Evolutionary conservation across 1,140 invertebrate genomes (phyloP).

Genomic region (Pentalonia nigronervosa): DNA sequence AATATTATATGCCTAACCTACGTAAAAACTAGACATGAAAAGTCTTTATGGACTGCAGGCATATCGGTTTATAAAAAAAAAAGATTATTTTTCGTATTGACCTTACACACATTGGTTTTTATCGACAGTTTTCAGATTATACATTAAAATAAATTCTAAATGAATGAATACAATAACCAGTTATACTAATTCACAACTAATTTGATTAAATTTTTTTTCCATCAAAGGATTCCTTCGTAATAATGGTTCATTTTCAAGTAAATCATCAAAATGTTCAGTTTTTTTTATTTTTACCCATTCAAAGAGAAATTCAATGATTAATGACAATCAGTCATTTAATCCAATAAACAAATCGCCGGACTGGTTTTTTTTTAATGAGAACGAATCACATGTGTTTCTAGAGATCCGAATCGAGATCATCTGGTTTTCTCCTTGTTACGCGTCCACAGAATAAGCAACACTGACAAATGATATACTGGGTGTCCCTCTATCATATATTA

Average conservation of each 20-base stretch:
- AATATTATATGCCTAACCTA: background rate
- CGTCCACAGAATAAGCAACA: conserved; percentile 1
- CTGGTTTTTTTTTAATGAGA: conserved; percentile 52
- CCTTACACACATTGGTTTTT: background rate
- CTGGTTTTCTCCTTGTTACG: conserved; percentile 34
- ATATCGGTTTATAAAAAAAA: background rate
- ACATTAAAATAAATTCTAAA: background rate
- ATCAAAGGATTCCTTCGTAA: background rate
- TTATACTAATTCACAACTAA: conserved; percentile 18
- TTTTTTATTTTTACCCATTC: conserved; percentile 18
- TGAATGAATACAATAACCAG: background rate
- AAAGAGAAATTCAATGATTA: conserved; percentile 41
- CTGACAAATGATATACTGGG: conserved; percentile 35
- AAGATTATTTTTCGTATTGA: background rate
- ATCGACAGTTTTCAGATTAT: background rate
- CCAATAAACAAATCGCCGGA: conserved; percentile 45
- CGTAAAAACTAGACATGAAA: too few species aligned
- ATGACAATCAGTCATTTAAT: conserved; percentile 30
- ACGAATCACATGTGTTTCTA: conserved; percentile 15
- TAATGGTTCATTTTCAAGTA: background rate
- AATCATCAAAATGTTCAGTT: background rate
- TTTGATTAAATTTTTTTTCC: background rate
- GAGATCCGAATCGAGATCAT: conserved; percentile 48
- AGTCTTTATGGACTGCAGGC: background rate
- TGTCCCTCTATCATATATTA: background rate